These are phyloP conservation scores for Phenganax subtilis DNA, from an alignment of 92 coral and sea anemone species.

Conservation along the genomic window DNA sequence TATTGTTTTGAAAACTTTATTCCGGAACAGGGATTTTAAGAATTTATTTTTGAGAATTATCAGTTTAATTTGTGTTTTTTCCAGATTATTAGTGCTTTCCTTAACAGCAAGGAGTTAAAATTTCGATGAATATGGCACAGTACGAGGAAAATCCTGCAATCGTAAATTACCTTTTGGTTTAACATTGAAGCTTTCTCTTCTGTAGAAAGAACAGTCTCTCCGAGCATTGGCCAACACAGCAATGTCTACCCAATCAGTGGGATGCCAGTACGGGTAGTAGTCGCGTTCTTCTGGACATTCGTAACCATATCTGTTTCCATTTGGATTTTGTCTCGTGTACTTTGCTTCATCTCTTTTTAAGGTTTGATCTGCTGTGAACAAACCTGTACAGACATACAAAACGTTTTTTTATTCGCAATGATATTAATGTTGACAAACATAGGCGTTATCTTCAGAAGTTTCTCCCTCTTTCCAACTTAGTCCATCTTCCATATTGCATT, in stretches of 20 bases:
- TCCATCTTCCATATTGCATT: no score
- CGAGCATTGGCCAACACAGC: slow-evolving; percentile 67
- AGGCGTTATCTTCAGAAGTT: neutral
- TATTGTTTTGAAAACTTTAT: no score
- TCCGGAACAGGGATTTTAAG: no score
- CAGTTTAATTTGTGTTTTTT: no score
- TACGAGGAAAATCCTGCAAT: neutral
- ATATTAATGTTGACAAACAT: neutral
- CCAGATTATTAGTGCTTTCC: no score
- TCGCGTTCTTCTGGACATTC: slow-evolving; percentile 97
- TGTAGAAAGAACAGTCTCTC: slow-evolving; percentile 61
- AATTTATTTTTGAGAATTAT: no score
- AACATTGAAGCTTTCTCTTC: slow-evolving; percentile 80
- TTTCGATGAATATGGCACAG: no score
- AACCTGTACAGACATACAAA: slow-evolving; percentile 44
- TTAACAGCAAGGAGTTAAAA: no score
- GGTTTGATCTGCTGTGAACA: slow-evolving; percentile 95
- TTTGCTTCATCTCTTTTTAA: slow-evolving; percentile 60
- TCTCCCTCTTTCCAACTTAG: no score
- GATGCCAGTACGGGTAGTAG: slow-evolving; percentile 96
- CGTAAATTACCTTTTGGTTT: slow-evolving; percentile 66
- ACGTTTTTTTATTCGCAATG: neutral
- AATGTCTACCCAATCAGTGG: slow-evolving; percentile 87
- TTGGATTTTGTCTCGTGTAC: slow-evolving; percentile 89
- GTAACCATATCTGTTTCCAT: slow-evolving; percentile 83